Evolutionary conservation across 2,797 vertebrate genomes (phyloP), one percentile per base, ranked within the genome.

Genomic region (Okamejei kenojei): DNA sequence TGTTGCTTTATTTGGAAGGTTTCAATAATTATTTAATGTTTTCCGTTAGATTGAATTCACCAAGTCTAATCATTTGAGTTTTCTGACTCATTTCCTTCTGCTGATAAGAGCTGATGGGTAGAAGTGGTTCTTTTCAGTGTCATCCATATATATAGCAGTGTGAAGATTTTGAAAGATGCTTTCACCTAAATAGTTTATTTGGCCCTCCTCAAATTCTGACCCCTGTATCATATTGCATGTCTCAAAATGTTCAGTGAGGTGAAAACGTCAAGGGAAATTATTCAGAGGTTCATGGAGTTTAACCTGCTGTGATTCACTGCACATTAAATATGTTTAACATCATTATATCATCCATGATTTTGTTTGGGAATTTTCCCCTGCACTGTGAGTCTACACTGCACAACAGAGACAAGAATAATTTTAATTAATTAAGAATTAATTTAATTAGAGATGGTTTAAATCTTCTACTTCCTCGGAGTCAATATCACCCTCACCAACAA

Each of bases 321-420:
- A 94, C 94, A 93, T 45, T 93, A 93, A 93, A 94, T 95, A 90
- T 94, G 94, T 93, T 76, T 13, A 76, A 80, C 71, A 10, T 84
- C 8, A 95, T 94, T 7, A 32, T 21, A 91, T 91, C 88, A 91
- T 71, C 86, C 71, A 90, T 65, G 65, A 90, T 90, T 65, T 68
- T 90, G 65, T 68, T 90, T 65, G 21, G 63, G n/a, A 90, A 63
- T 71, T 35, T 90, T 71, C 21, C 32, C 71, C 1, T 26, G 23
- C 32, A 73, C 9, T 26, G 82, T 11, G 45, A 91, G 88, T 71
- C 65, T 32, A 54, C 21, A 91, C 71, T 91, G 32, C 68, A 73
- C 88, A 91, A 54, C 21, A 38, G 1, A 26, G 61, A 71, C 71
- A 54, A 90, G 86, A 90, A 90, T n/a, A 35, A 45, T 45, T 45